Percentiles rank a stretch among this genome's conserved stretches.
phyloP scores from a whole-genome alignment of 2,888 invertebrate genomes.

The Molanna angustata region DNA sequence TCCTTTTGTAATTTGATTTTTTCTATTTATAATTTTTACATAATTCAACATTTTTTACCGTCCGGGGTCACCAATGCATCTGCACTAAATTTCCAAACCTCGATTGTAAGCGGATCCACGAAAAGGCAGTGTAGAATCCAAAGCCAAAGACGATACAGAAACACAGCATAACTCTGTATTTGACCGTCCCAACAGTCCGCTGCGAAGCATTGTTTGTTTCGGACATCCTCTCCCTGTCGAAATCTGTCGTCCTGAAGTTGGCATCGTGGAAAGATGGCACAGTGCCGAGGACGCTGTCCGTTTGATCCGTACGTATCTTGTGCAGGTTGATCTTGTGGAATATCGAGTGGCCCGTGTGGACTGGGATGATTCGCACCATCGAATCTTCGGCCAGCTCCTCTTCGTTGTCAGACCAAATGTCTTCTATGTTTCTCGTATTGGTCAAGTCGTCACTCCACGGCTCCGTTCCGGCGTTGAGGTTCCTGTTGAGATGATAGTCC shows the following conservation, averaged over 20 bases:
- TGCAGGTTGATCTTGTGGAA: conserved; percentile 17
- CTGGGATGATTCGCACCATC: conserved; percentile 27
- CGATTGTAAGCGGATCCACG: conserved; percentile 6
- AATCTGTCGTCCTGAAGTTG: conserved; percentile 7
- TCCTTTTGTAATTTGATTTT: too few relatives aligned
- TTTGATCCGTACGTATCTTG: conserved; percentile 1
- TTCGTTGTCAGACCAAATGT: conserved; percentile 23
- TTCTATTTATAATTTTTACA: too few relatives aligned
- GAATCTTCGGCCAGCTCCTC: conserved; percentile 29
- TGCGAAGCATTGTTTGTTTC: conserved; percentile 10
- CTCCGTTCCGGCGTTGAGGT: conserved; percentile 6
- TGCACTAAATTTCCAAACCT: conserved; percentile 6
- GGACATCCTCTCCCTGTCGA: background rate
- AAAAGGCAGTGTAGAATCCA: conserved; percentile 13
- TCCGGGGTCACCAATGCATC: conserved; percentile 9
- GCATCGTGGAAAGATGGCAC: conserved; percentile 2
- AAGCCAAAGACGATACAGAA: conserved; percentile 12
- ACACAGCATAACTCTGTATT: conserved; percentile 1
- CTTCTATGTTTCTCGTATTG: conserved; percentile 17
- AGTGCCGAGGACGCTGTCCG: conserved; percentile 3
- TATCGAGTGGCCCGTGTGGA: conserved; percentile 24
- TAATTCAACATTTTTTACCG: too few relatives aligned
- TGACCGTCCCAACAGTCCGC: background rate
- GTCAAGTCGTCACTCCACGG: conserved; percentile 7
- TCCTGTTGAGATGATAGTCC: conserved; percentile 16